Evolutionary conservation across 2,113 vertebrate genomes (phyloP).

Genomic region (Smithornis capensis): DNA sequence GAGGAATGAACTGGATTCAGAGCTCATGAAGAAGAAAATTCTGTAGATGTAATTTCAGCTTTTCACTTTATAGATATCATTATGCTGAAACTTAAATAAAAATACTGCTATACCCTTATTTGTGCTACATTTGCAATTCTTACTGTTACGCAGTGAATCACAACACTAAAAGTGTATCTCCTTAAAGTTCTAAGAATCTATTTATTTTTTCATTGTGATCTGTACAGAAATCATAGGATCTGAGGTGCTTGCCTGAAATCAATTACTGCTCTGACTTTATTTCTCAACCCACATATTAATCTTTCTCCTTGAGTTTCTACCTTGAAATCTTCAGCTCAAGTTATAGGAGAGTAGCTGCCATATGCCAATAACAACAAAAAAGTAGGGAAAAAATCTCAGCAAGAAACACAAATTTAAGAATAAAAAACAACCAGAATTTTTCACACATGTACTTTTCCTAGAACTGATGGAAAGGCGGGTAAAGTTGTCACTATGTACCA

Average conservation of each 20-base stretch:
- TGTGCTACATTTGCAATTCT: background rate
- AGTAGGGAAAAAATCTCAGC: background rate
- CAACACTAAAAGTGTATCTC: background rate
- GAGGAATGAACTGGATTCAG: background rate
- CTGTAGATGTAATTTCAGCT: background rate
- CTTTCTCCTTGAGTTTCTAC: background rate
- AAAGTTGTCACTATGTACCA: background rate
- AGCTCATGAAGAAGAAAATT: background rate
- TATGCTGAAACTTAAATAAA: background rate
- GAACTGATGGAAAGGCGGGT: background rate
- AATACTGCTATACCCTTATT: background rate
- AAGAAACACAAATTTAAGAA: background rate
- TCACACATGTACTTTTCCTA: background rate
- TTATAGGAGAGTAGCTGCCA: background rate
- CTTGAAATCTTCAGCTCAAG: background rate
- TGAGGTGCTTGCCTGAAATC: background rate
- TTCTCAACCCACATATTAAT: background rate
- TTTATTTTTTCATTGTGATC: background rate
- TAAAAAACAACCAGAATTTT: background rate
- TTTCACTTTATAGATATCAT: background rate
- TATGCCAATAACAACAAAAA: background rate
- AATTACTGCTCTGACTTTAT: background rate
- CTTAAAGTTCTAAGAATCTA: background rate
- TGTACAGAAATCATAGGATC: background rate
- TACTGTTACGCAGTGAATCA: accelerated